Conservation (phyloP, 92 coral and sea anemone genomes). For the Phenganax subtilis region DNA sequence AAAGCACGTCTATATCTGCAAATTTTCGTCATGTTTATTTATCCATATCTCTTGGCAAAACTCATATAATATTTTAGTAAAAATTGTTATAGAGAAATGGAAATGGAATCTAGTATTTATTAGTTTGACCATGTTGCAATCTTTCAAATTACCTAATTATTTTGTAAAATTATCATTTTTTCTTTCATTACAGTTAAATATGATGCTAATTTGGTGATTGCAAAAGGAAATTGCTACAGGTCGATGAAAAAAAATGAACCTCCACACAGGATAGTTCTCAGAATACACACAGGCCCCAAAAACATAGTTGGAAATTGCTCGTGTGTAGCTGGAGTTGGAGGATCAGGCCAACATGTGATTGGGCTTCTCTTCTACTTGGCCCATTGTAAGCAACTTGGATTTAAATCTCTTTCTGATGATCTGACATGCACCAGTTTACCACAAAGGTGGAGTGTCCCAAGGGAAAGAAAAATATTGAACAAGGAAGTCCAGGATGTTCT, state of each 20-base stretch:
- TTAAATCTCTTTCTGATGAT: slow-evolving; percentile 50
- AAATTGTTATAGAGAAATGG: no score
- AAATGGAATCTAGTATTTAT: no score
- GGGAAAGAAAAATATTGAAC: slow-evolving; percentile 37
- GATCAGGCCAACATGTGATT: slow-evolving; percentile 53
- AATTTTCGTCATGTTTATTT: no score
- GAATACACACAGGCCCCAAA: not conserved
- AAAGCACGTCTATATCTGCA: no score
- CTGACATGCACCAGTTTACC: slow-evolving; percentile 58
- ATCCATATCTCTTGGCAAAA: no score
- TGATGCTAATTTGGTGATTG: not conserved
- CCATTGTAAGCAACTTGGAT: slow-evolving; percentile 53
- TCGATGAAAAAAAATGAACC: slow-evolving; percentile 53
- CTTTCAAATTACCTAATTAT: no score
- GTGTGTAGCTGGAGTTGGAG: slow-evolving; percentile 60
- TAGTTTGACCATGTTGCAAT: no score
- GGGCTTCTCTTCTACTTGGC: slow-evolving; percentile 51
- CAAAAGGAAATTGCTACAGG: slow-evolving; percentile 44
- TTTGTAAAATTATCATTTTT: not conserved
- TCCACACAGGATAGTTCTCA: slow-evolving; percentile 18
- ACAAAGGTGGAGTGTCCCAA: slow-evolving; percentile 59
- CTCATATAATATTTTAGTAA: no score
- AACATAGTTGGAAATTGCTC: slow-evolving; percentile 37
- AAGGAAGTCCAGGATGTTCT: slow-evolving; percentile 32
- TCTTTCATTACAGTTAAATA: slow-evolving; percentile 28